These are phyloP conservation scores for Casuarius casuarius DNA, from an alignment of 2,113 vertebrate genomes.

Conservation along the genomic window DNA sequence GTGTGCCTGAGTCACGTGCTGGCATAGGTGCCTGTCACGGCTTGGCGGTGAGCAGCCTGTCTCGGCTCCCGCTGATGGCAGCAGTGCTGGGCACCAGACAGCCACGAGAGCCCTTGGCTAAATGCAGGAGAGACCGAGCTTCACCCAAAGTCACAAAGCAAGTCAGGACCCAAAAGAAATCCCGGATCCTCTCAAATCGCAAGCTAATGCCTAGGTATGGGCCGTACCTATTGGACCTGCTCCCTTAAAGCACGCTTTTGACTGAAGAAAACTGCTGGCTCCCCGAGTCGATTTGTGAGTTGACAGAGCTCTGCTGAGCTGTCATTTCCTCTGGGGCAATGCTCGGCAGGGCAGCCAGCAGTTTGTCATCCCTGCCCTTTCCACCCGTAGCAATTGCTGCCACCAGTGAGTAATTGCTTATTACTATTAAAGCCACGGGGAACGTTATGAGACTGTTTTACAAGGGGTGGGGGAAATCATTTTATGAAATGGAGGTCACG, in stretches of 20 bases:
- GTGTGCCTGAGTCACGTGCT: not conserved
- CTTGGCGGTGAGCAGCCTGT: not conserved
- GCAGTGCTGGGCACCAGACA: not conserved
- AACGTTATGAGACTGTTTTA: constrained; percentile 7
- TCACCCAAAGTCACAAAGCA: not conserved
- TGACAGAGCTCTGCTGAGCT: not conserved
- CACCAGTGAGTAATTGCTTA: not conserved
- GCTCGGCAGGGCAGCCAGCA: not conserved
- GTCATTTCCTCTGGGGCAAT: not conserved
- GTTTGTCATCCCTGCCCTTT: constrained; percentile 1
- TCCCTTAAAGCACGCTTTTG: not conserved
- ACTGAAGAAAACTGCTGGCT: not conserved
- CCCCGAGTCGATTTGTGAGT: rapidly evolving
- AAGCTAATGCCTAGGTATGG: not conserved
- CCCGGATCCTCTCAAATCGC: not conserved
- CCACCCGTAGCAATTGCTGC: not conserved
- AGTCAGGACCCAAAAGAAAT: not conserved
- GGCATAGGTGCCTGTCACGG: not conserved
- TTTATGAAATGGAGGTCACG: not conserved
- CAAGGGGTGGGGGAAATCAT: not conserved
- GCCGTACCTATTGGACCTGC: not conserved
- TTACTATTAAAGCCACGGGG: not conserved
- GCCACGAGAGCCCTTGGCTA: not conserved
- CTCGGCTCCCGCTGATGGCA: not conserved
- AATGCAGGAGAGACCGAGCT: not conserved